These are phyloP conservation scores for Latrodectus elegans DNA, from an alignment of 2,888 invertebrate genomes.

Conservation along the genomic window DNA sequence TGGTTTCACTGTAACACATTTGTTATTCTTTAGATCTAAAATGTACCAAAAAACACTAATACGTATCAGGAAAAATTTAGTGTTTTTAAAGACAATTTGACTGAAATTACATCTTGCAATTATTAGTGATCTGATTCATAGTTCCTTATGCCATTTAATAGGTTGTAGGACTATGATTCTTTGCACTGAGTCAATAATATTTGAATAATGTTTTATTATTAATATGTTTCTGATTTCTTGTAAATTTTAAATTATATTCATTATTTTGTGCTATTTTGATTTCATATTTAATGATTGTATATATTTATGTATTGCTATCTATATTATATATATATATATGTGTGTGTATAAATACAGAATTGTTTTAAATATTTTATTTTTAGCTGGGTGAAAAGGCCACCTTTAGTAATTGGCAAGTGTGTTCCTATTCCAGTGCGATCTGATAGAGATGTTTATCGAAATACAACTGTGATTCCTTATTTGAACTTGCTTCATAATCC, in stretches of 20 bases:
- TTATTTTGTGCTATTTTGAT: not conserved
- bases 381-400: constrained; percentile 86
- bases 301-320: not conserved
- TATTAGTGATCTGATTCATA: no score
- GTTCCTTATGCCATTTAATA: no score
- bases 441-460: constrained; percentile 73
- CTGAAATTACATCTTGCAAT: no score
- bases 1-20: no score
- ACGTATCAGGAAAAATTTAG: no score
- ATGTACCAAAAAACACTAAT: no score
- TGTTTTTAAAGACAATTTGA: no score
- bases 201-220: no score
- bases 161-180: no score
- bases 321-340: not conserved
- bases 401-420: constrained; percentile 80
- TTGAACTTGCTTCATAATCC: constrained; percentile 88
- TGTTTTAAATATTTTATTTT: constrained; percentile 45
- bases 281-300: not conserved
- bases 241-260: not conserved
- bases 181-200: no score
- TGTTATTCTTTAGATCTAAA: no score
- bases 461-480: constrained; percentile 89
- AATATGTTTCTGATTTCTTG: no score
- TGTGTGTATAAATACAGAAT: not conserved
- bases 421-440: constrained; percentile 84